Evolutionary conservation across 2,797 vertebrate genomes (phyloP), one percentile per base, ranked within the genome.

Genomic region (Sebastes vulpes): DNA sequence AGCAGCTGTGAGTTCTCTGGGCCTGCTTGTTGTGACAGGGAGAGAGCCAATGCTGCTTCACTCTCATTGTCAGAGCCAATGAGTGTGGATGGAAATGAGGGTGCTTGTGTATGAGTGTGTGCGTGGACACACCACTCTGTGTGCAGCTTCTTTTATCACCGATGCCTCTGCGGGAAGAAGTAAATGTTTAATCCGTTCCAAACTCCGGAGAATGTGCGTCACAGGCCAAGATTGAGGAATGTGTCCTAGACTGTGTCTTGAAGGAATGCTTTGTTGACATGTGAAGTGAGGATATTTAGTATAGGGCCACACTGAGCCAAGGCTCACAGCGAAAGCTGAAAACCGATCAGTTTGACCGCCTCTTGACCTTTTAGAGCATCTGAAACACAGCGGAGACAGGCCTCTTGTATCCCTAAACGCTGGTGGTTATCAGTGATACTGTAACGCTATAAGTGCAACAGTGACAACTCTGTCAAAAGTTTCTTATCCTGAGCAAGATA

Each of bases 201-300:
- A 90, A 85, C 72, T 83, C 68, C 10, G 11, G 64, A 83, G 84
- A 87, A 84, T 86, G 79, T 53, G 64, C 57, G 78, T 60, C 65
- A 56, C 53, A 25, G 48, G 85, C 85, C 90, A 89, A 89, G 76
- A 72, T 5, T 63, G 38, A 77, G 79, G 66, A 92, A 92, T 89
- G 81, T 83, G 85, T 86, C 85, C 88, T 26, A 46, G 70, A 60
- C 50, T 59, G n/a, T 48, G 70, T 83, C 72, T 83, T 80, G 29
- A 69, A 86, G 77, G 87, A 94, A 90, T 89, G 72, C 65, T 82
- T 80, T 78, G 63, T 80, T 84, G 88, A 87, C 79, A 75, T 75
- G 65, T 72, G 60, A 75, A 83, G 75, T 46, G 73, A 83, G 72
- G 61, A 76, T 68, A 72, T 79, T 86, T 60, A 29, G 32, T 52